Conservation (phyloP, 2,888 invertebrate genomes). For the Rutpela maculata region DNA sequence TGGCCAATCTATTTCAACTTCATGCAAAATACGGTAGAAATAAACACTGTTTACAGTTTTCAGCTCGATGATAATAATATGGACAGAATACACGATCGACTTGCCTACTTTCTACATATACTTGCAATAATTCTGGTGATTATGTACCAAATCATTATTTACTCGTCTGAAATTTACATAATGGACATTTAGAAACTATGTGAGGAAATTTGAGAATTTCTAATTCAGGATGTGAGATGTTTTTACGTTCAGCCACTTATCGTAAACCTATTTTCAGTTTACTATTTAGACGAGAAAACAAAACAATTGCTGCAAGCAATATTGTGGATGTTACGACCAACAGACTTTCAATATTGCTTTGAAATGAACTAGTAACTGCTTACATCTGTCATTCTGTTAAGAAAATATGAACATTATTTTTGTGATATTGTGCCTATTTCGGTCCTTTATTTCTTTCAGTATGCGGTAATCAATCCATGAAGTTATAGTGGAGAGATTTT, state of each 20-base stretch:
- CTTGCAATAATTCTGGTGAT: constrained; percentile 18
- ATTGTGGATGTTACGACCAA: background rate
- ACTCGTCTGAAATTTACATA: constrained; percentile 2
- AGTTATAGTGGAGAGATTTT: no score
- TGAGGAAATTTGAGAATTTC: constrained; percentile 28
- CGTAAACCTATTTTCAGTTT: constrained; percentile 18
- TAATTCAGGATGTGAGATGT: constrained; percentile 10
- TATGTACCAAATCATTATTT: constrained; percentile 32
- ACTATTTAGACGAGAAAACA: background rate
- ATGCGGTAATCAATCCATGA: no score
- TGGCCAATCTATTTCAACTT: constrained; percentile 2
- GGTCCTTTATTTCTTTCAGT: no score
- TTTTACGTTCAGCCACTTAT: constrained; percentile 7
- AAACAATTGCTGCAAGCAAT: background rate
- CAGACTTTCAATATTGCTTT: background rate
- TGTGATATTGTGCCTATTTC: background rate
- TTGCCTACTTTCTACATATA: constrained; percentile 16
- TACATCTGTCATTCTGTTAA: background rate
- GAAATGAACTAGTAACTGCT: background rate
- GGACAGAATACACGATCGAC: background rate
- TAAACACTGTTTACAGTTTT: constrained; percentile 27
- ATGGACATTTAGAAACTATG: constrained; percentile 12
- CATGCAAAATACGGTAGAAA: constrained; percentile 5
- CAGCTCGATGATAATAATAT: constrained; percentile 5
- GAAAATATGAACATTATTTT: background rate